Evolutionary conservation across 2,797 vertebrate species (phyloP), one percentile per base, ranked within the genome.

Genomic region (Hypotaenidia philippensis): DNA sequence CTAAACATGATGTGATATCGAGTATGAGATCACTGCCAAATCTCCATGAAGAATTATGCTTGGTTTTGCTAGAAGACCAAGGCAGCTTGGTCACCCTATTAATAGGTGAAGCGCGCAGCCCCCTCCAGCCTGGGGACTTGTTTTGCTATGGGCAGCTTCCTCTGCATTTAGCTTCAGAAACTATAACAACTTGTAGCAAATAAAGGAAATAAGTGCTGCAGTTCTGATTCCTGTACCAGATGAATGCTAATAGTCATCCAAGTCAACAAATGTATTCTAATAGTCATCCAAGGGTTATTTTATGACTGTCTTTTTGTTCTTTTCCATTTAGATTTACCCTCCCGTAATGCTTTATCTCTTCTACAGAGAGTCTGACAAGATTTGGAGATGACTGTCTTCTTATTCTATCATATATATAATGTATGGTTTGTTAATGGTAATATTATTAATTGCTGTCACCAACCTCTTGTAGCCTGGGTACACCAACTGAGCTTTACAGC

Each of bases 1-100:
- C 83, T 90, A 92, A 93, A 87, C 38, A 38, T 36, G 61, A 34
- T 91, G 74, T 83, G 71, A 77, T 84, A 81, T 31, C 47, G 49
- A 79, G 31, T 84, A 66, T 34, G 84, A 94, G 59, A 83, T 82
- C 44, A 41, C 7, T 95, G 83, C 66, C 75, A 94, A 70, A 77
- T 68, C 49, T 79, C 57, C 27, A 13, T 47, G 50, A 90, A 53
- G 44, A 68, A 87, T 76, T 87, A n/a, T 74, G n/a, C 63, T 88
- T 71, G 56, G 41, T 76, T 94, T 88, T 0, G 2, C 66, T 64
- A 23, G 44, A 61, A 79, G 56, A 78, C 29, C 0, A 2, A 31
- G 70, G 45, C 74, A 89, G 77, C 74, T 94, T 84, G 36, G 47
- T 87, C 34, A 60, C 52, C 49, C 53, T 74, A 7, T 80, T 74